Percentiles rank a stretch among this genome's conserved stretches.
These are phyloP conservation scores for Nothoprocta pentlandii DNA, from an alignment of 2,113 vertebrate genomes.

Conservation along the genomic window DNA sequence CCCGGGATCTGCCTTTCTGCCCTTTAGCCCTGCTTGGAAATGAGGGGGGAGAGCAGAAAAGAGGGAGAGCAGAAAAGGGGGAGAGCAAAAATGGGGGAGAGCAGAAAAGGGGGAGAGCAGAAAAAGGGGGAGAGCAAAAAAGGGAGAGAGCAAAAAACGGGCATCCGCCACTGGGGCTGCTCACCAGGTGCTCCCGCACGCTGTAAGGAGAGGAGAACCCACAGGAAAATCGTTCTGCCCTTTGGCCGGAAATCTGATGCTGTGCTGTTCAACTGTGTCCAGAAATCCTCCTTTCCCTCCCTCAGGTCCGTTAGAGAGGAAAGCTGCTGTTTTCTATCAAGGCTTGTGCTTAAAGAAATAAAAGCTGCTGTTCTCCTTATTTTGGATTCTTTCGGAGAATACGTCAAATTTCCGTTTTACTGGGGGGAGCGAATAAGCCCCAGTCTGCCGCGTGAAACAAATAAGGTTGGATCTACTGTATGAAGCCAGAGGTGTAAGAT, in stretches of 20 bases:
- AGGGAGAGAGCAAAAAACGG: background rate
- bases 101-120: too few species aligned
- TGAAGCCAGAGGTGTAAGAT: rapidly evolving
- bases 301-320: background rate
- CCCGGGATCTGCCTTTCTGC: rapidly evolving
- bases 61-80: too few species aligned
- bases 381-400: background rate
- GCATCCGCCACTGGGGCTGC: background rate
- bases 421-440: background rate
- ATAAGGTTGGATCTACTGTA: background rate
- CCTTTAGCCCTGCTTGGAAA: background rate
- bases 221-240: background rate
- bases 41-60: background rate
- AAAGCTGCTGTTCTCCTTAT: background rate
- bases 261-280: background rate
- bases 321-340: background rate
- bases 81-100: background rate
- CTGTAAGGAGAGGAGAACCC: background rate
- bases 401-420: background rate
- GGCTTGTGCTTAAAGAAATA: background rate
- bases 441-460: rapidly evolving
- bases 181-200: background rate
- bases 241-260: background rate
- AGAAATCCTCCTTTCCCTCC: background rate
- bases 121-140: too few species aligned